Evolutionary conservation across 2,797 vertebrate species (phyloP).

Genomic region (Alfaro cultratus): DNA sequence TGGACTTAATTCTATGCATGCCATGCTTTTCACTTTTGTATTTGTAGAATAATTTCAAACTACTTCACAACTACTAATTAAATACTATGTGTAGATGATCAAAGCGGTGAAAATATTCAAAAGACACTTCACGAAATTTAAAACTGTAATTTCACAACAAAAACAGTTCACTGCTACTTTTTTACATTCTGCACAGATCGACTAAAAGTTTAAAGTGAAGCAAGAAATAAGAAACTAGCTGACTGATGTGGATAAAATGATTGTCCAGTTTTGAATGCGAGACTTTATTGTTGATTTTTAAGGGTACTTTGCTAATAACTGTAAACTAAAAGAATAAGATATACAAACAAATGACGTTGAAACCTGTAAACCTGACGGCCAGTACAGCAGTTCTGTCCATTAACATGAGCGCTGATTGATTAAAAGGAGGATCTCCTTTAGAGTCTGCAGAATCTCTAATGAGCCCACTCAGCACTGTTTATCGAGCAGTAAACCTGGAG

Average conservation of each 20-base stretch:
- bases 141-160: background rate
- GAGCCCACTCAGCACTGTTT: conserved; percentile 72
- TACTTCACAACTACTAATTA: background rate
- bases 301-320: conserved; percentile 14
- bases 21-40: background rate
- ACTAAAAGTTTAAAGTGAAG: background rate
- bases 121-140: background rate
- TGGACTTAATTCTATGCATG: background rate
- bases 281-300: conserved; percentile 14
- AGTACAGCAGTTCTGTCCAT: conserved; percentile 13
- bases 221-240: background rate
- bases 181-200: background rate
- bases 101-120: background rate
- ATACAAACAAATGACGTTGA: conserved; percentile 14
- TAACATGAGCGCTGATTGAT: conserved; percentile 51
- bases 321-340: conserved; percentile 13
- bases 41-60: background rate
- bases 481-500: conserved; percentile 51
- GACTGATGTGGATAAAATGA: conserved; percentile 20
- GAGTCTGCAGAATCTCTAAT: conserved; percentile 68
- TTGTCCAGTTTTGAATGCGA: conserved; percentile 12
- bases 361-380: conserved; percentile 9
- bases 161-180: background rate
- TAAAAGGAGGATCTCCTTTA: conserved; percentile 53
- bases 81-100: background rate